These are phyloP conservation scores for Glossosoma conforme DNA, from an alignment of 1,140 invertebrate genomes.

Conservation along the genomic window DNA sequence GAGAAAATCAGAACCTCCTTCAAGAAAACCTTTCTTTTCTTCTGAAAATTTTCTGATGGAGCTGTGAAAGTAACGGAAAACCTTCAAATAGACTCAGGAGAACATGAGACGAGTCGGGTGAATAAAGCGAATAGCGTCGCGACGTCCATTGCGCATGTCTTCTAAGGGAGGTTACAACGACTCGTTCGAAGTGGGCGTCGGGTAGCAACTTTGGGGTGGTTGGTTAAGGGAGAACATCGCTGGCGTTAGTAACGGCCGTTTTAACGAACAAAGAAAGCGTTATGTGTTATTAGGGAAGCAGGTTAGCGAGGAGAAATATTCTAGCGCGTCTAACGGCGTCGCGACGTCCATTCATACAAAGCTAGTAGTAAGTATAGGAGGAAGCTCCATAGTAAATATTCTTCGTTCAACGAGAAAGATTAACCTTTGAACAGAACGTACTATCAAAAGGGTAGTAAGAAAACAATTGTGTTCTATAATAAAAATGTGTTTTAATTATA, in stretches of 20 bases:
- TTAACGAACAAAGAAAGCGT: slow-evolving; percentile 33
- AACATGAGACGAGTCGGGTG: not conserved
- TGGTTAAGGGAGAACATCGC: not conserved
- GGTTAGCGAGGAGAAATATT: not conserved
- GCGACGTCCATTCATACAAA: slow-evolving; percentile 12
- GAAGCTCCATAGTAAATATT: no score
- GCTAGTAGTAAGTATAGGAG: no score
- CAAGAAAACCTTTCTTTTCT: slow-evolving; percentile 16
- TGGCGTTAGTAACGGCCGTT: slow-evolving; percentile 17
- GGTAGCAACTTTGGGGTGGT: slow-evolving; percentile 4
- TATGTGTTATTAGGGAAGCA: slow-evolving; percentile 24
- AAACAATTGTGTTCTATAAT: no score
- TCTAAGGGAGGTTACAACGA: not conserved
- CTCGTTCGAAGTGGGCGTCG: not conserved
- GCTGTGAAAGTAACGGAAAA: slow-evolving; percentile 31
- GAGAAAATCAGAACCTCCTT: slow-evolving; percentile 10
- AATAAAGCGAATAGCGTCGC: no score
- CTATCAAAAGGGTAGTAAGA: no score
- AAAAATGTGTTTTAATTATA: no score
- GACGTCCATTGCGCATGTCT: not conserved
- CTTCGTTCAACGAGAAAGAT: no score
- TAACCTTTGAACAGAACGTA: no score
- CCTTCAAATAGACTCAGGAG: slow-evolving; percentile 20
- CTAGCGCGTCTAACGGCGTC: slow-evolving; percentile 11
- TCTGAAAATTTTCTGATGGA: slow-evolving; percentile 18